A percentile compares a stretch with the other conserved stretches of the same genome.
phyloP scores from a whole-genome alignment of 2,888 invertebrate genomes.

The Epiperipatus broadwayi region DNA sequence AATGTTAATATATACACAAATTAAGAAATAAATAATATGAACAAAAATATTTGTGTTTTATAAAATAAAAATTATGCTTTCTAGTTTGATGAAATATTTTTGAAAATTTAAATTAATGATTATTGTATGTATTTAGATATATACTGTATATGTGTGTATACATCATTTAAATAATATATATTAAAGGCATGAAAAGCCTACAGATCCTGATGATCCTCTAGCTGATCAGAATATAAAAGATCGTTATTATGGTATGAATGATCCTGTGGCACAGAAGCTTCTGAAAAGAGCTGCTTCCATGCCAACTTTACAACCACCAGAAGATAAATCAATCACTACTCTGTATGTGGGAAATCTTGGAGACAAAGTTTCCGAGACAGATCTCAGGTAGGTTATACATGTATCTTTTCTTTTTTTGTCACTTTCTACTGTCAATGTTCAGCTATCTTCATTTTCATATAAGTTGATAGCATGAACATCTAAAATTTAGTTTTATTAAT shows the following conservation, averaged over 20 bases:
- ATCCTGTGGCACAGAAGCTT: constrained; percentile 85
- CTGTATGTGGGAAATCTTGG: constrained; percentile 90
- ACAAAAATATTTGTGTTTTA: too few relatives aligned
- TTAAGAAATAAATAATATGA: too few relatives aligned
- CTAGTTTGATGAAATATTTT: too few relatives aligned
- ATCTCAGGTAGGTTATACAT: constrained; percentile 39
- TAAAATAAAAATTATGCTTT: too few relatives aligned
- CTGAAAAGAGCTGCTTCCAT: constrained; percentile 73
- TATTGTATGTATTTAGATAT: too few relatives aligned
- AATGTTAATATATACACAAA: too few relatives aligned
- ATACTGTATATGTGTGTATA: constrained; percentile 10
- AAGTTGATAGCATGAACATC: too few relatives aligned
- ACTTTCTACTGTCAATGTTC: too few relatives aligned
- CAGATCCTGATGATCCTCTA: constrained; percentile 87
- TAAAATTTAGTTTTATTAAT: neutral
- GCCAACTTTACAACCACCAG: constrained; percentile 84
- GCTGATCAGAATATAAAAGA: constrained; percentile 90
- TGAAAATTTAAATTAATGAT: too few relatives aligned
- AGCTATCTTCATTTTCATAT: too few relatives aligned
- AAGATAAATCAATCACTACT: constrained; percentile 87
- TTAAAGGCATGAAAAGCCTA: constrained; percentile 70
- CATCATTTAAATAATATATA: constrained; percentile 8
- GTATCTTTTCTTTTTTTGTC: too few relatives aligned
- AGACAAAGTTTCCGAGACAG: constrained; percentile 66
- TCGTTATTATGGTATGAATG: constrained; percentile 78